Percentiles rank a stretch among this genome's conserved stretches.
phyloP scores from a whole-genome alignment of 2,113 vertebrate genomes.

The Dryoscopus gambensis region DNA sequence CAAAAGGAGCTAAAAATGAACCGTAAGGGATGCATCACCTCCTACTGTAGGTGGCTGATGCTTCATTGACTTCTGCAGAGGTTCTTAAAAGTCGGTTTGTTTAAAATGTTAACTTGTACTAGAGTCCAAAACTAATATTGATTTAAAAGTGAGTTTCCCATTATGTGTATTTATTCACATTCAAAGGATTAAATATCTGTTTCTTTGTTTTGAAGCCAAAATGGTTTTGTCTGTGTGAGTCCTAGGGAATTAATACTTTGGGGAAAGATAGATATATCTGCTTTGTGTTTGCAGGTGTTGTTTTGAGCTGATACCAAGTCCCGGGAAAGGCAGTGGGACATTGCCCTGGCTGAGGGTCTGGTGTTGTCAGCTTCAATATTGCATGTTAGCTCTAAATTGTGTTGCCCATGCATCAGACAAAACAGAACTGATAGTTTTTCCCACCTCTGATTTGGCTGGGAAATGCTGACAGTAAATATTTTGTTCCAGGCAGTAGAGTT shows the following conservation, averaged over 20 bases:
- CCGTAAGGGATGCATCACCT: neutral
- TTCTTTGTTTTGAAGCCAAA: neutral
- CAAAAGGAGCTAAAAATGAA: neutral
- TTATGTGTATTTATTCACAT: neutral
- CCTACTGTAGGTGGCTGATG: neutral
- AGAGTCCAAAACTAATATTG: neutral
- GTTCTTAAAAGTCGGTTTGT: neutral
- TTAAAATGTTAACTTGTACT: neutral
- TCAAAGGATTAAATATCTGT: neutral
- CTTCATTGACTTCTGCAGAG: neutral
- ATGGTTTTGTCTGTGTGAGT: neutral
- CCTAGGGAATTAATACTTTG: neutral
- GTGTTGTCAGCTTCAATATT: neutral
- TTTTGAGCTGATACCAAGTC: neutral
- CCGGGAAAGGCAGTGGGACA: neutral
- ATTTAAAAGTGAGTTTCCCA: neutral
- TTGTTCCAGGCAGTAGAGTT: neutral
- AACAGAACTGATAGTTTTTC: neutral
- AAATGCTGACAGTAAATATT: slow-evolving; percentile 12
- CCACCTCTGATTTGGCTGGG: neutral
- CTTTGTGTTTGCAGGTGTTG: neutral
- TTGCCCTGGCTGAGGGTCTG: neutral
- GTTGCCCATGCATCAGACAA: neutral
- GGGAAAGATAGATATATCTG: neutral
- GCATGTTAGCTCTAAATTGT: neutral